These are phyloP conservation scores for Lepidurus packardi DNA, from an alignment of 1,140 invertebrate genomes.

Conservation along the genomic window DNA sequence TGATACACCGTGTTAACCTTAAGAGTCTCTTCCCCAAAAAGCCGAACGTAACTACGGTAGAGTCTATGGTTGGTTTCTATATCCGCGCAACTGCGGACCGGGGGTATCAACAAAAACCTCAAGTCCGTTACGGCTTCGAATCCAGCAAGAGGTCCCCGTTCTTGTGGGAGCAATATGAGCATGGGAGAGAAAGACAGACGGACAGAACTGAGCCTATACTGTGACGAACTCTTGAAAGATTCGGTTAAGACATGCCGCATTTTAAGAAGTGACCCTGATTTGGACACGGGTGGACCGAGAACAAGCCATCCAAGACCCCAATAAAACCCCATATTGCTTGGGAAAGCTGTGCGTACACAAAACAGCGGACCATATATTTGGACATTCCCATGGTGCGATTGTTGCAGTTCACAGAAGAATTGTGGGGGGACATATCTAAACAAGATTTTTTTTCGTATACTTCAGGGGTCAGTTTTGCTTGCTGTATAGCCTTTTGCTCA, in stretches of 20 bases:
- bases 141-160: background rate
- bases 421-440: constrained; percentile 15
- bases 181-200: background rate
- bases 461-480: background rate
- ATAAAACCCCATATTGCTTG: constrained; percentile 22
- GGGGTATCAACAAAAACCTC: constrained; percentile 12
- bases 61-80: background rate
- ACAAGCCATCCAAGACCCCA: constrained; percentile 5
- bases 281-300: constrained; percentile 4
- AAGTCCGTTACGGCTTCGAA: background rate
- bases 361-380: constrained; percentile 6
- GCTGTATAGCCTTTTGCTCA: background rate
- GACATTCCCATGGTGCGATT: constrained; percentile 18
- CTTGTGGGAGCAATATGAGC: background rate
- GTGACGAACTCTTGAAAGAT: constrained; percentile 19
- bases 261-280: constrained; percentile 16
- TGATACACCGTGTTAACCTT: constrained; percentile 14
- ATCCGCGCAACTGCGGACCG: background rate
- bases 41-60: no score
- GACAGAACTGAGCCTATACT: background rate
- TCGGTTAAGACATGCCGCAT: constrained; percentile 18
- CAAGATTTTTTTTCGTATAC: background rate
- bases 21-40: background rate
- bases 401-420: background rate
- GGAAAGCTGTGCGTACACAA: background rate